Conservation (phyloP, 2,797 vertebrate species). For the Sebastolobus altivelis region DNA sequence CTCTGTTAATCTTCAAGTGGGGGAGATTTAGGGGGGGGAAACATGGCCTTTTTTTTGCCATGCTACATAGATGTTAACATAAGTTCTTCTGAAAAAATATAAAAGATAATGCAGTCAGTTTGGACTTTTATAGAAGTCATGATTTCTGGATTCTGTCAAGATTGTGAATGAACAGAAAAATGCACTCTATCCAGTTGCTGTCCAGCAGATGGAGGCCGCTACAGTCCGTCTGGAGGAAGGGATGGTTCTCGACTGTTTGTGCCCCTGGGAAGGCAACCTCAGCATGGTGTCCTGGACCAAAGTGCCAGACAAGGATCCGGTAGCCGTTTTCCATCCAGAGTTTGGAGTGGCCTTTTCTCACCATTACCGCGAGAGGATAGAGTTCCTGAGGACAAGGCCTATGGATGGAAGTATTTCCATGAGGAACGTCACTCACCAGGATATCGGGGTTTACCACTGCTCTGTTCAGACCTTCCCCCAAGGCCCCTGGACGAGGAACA, state of each 20-base stretch:
- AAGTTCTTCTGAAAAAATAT: neutral
- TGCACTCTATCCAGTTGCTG: slow-evolving; percentile 61
- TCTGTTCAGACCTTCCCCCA: slow-evolving; percentile 83
- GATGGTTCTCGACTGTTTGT: slow-evolving; percentile 87
- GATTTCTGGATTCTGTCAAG: neutral
- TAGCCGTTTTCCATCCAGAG: slow-evolving; percentile 83
- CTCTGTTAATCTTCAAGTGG: slow-evolving; percentile 40
- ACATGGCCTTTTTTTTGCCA: neutral
- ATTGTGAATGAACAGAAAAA: slow-evolving; percentile 16
- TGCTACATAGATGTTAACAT: neutral
- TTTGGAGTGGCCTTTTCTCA: slow-evolving; percentile 57
- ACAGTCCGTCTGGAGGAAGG: slow-evolving; percentile 83
- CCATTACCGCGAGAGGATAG: slow-evolving; percentile 79
- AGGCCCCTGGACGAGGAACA: slow-evolving; percentile 83
- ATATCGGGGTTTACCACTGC: slow-evolving; percentile 86
- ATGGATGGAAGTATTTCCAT: slow-evolving; percentile 86
- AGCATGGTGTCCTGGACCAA: slow-evolving; percentile 89
- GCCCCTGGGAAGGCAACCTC: slow-evolving; percentile 78
- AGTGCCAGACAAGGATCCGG: slow-evolving; percentile 57
- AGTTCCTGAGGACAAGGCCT: slow-evolving; percentile 75
- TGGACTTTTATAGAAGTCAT: neutral
- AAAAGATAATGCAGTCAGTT: neutral
- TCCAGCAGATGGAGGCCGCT: slow-evolving; percentile 66
- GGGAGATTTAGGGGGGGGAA: neutral
- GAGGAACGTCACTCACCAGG: slow-evolving; percentile 82